Evolutionary conservation across 2,113 vertebrate species (phyloP).

Genomic region (Pitta sordida): DNA sequence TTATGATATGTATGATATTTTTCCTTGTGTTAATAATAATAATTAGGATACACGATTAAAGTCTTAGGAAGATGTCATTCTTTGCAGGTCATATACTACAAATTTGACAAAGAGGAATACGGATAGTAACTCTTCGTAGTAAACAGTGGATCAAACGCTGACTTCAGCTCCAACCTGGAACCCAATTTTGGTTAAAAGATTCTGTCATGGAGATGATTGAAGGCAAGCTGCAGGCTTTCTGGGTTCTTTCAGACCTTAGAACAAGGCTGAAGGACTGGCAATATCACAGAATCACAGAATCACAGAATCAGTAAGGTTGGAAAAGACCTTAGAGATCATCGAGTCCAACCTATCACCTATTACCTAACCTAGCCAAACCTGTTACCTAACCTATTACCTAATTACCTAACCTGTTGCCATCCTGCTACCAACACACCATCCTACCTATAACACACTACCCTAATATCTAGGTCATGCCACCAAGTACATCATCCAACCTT

Average conservation of each 20-base stretch:
- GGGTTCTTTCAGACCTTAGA: not conserved
- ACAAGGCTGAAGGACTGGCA: not conserved
- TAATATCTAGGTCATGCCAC: no score
- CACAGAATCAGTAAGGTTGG: no score
- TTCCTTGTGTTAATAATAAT: not conserved
- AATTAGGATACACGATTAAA: not conserved
- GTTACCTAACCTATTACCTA: no score
- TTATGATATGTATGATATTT: not conserved
- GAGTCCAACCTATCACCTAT: no score
- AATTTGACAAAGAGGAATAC: not conserved
- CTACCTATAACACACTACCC: no score
- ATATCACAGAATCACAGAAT: no score
- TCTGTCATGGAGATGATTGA: not conserved
- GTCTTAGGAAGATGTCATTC: not conserved
- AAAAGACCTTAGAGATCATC: no score
- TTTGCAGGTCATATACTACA: not conserved
- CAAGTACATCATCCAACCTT: no score
- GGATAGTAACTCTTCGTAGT: not conserved
- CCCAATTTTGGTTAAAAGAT: not conserved
- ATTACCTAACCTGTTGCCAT: no score
- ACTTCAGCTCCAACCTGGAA: not conserved
- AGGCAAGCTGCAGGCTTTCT: not conserved
- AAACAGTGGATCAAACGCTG: not conserved
- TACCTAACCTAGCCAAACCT: no score
- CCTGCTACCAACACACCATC: no score